Evolutionary conservation across 2,113 vertebrate genomes (phyloP).

Genomic region (Megaleporinus macrocephalus): DNA sequence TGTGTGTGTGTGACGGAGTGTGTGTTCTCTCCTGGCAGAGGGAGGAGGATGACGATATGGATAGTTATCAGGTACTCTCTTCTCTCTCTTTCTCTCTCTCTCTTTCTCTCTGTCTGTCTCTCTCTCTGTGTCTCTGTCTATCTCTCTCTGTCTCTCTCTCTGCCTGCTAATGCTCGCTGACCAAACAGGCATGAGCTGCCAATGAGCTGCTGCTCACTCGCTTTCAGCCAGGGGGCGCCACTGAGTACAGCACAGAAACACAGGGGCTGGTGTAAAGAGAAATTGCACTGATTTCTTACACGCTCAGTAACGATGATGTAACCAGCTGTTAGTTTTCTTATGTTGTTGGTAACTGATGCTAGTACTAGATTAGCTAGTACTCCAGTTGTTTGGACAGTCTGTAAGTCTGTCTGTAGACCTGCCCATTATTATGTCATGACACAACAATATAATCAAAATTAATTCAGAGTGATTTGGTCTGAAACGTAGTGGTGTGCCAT

Average conservation of each 20-base stretch:
- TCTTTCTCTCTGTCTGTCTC: neutral
- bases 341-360: too few relatives aligned
- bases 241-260: conserved; percentile 47
- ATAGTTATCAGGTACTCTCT: conserved; percentile 98
- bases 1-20: conserved; percentile 8
- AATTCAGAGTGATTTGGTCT: too few relatives aligned
- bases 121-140: neutral
- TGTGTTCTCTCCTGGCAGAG: conserved; percentile 94
- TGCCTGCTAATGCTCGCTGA: conserved; percentile 70
- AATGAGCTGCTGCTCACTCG: conserved; percentile 77
- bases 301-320: too few relatives aligned
- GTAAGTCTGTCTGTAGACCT: too few relatives aligned
- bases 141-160: conserved; percentile 4
- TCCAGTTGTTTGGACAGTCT: too few relatives aligned
- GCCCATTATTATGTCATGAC: too few relatives aligned
- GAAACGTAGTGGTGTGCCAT: too few relatives aligned
- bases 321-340: too few relatives aligned
- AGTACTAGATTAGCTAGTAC: too few relatives aligned
- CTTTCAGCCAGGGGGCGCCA: conserved; percentile 59
- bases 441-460: too few relatives aligned
- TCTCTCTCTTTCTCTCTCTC: neutral
- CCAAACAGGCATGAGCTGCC: conserved; percentile 87
- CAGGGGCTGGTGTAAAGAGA: too few relatives aligned
- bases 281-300: too few relatives aligned
- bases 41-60: conserved; percentile 95